Evolutionary conservation across 2,797 vertebrate species (phyloP).

Genomic region (Acestrorhynchus altus): DNA sequence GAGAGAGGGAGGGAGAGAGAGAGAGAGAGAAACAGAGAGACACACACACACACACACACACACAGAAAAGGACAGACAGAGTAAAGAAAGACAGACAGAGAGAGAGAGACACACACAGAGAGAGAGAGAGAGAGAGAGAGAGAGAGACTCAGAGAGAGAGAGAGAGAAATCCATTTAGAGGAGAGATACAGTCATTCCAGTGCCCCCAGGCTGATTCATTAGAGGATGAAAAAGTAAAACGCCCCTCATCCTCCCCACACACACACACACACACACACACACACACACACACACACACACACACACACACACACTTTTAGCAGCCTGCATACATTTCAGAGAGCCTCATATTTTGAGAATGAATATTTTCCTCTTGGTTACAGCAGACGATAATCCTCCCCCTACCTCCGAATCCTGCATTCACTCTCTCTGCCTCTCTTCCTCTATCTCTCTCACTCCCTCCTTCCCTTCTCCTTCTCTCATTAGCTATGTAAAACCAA

Average conservation of each 20-base stretch:
- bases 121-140: slow-evolving; percentile 14
- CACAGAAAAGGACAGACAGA: too few species aligned
- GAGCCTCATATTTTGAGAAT: slow-evolving; percentile 29
- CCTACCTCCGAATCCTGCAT: slow-evolving; percentile 15
- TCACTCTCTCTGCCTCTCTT: slow-evolving; percentile 24
- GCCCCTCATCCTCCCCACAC: slow-evolving; percentile 40
- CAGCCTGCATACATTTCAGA: slow-evolving; percentile 15
- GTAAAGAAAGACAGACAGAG: too few species aligned
- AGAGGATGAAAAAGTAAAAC: slow-evolving; percentile 59
- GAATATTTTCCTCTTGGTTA: slow-evolving; percentile 47
- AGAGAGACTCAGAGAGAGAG: slow-evolving; percentile 16
- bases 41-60: too few species aligned
- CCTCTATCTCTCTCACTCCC: neutral
- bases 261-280: slow-evolving; percentile 19
- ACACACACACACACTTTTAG: slow-evolving; percentile 4
- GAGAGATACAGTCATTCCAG: slow-evolving; percentile 40
- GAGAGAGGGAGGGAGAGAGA: too few species aligned
- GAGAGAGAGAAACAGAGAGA: too few species aligned
- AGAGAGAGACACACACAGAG: slow-evolving; percentile 34
- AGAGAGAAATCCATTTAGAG: slow-evolving; percentile 54
- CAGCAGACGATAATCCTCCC: slow-evolving; percentile 48
- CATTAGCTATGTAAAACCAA: slow-evolving; percentile 57
- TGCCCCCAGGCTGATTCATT: slow-evolving; percentile 57
- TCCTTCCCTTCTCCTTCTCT: slow-evolving; percentile 34
- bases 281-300: slow-evolving; percentile 2